Base-by-base conservation (phyloP, 2,797 vertebrate species). In the Anomalospiza imberbis region DNA sequence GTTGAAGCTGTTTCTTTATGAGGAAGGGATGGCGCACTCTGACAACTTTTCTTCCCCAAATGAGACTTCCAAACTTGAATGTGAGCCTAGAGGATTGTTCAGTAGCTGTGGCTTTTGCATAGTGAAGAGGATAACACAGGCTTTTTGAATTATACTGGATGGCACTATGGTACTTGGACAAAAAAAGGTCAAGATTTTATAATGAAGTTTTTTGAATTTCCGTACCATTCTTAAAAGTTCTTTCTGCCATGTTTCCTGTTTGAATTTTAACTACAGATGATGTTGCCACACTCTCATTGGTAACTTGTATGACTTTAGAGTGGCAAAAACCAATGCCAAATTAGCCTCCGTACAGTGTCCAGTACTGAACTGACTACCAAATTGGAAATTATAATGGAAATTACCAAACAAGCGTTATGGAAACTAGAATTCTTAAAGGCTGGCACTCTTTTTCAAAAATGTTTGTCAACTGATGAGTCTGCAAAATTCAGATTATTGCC, bases 401-500 rank as follows among this genome's bases (percentile, higher is more conserved):
- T 63, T 82, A 42, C 32, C 32, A 87, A 71, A 70, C 26, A 81
- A 79, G 22, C 5, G 2, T 42, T 63, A 80, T 29, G 34, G 32
- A 92, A 92, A 67, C 65, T 38, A n/a, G 13, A 83, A 86, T 89
- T 91, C 86, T 67, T 91, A 77, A 85, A 89, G 57, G n/a, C 22
- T 93, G 65, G 42, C 65, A 70, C 16, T 85, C 38, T 84, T 85
- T 85, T 88, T 72, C 31, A 85, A 80, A 87, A 92, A 88, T 88
- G 55, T 82, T 82, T 91, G 54, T 85, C 82, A 88, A 66, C 62
- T 51, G 62, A 88, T 90, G 85, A 91, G 29, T 74, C 63, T 91
- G 79, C 47, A 95, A 85, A 93, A 92, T 91, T 93, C 75, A 51
- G 38, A 83, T 78, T 89, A 85, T 93, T 93, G 71, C 75, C 68